phyloP scores from a whole-genome alignment of 2,113 vertebrate species.

The Rhinichthys klamathensis region DNA sequence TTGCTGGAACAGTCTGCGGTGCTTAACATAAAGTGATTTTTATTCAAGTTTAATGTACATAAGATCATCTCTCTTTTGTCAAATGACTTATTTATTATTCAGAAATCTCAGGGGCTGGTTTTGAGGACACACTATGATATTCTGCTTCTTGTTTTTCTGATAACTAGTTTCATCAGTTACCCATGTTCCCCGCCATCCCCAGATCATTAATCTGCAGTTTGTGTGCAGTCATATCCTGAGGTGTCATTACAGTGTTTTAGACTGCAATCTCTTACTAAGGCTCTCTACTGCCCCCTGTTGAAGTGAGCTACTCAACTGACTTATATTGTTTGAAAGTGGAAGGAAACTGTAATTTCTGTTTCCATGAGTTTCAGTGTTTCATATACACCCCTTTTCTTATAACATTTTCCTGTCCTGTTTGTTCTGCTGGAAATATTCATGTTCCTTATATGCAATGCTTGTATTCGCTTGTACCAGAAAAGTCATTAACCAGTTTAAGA shows the following conservation, averaged over 20 bases:
- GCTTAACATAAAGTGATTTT: background rate
- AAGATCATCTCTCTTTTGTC: constrained; percentile 6
- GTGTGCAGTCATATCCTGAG: background rate
- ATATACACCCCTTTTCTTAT: background rate
- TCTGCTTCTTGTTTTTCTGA: constrained; percentile 16
- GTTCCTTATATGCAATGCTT: background rate
- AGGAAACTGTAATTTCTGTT: background rate
- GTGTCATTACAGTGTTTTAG: background rate
- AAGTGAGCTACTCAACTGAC: background rate
- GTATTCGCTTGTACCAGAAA: background rate
- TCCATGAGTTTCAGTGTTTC: background rate
- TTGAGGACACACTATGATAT: constrained; percentile 3
- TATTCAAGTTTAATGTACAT: background rate
- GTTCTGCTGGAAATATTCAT: background rate
- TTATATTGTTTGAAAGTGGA: background rate
- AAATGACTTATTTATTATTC: background rate
- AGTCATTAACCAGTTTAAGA: background rate
- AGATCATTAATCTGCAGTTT: constrained; percentile 20
- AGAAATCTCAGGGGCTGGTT: background rate
- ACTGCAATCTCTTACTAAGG: background rate
- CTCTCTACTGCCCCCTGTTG: constrained; percentile 48
- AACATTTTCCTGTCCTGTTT: background rate
- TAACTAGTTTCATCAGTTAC: constrained; percentile 4
- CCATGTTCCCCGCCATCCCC: background rate
- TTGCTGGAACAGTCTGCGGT: background rate